phyloP scores from a whole-genome alignment of 2,113 vertebrate species.

The Nesoenas mayeri region DNA sequence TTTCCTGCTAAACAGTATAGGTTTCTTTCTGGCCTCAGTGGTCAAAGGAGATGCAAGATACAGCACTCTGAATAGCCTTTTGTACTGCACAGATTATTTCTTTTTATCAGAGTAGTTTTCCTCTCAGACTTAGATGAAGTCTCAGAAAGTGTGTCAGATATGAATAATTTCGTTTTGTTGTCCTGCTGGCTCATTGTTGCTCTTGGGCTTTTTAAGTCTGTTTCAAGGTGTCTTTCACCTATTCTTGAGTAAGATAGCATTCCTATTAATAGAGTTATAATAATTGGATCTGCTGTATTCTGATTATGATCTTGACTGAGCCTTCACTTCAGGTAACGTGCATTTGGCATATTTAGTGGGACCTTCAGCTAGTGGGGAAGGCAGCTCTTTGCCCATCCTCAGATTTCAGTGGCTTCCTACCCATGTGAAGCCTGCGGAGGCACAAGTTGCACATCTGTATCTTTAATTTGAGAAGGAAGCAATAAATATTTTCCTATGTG shows the following conservation, averaged over 20 bases:
- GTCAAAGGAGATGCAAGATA: background rate
- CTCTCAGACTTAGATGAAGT: background rate
- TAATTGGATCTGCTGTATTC: background rate
- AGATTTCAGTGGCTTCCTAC: background rate
- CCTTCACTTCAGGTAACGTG: background rate
- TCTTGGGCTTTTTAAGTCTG: background rate
- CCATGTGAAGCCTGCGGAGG: background rate
- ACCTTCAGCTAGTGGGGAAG: background rate
- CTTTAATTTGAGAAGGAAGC: background rate
- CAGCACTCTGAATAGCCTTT: background rate
- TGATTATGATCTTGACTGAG: background rate
- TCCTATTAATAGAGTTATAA: background rate
- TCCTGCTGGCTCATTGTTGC: background rate
- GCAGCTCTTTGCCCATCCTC: background rate
- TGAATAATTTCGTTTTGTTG: fast-evolving
- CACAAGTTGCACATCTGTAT: background rate
- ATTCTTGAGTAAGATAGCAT: background rate
- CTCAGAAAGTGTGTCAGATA: background rate
- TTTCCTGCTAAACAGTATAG: background rate
- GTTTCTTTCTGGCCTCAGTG: background rate
- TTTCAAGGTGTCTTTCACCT: background rate
- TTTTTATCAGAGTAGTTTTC: background rate
- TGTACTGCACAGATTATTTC: background rate
- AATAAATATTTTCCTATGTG: background rate
- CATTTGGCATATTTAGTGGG: background rate